A percentile compares a stretch with the other conserved stretches of the same genome.
Conservation (phyloP, 1,140 invertebrate species). For the Anagrus nilaparvatae region DNA sequence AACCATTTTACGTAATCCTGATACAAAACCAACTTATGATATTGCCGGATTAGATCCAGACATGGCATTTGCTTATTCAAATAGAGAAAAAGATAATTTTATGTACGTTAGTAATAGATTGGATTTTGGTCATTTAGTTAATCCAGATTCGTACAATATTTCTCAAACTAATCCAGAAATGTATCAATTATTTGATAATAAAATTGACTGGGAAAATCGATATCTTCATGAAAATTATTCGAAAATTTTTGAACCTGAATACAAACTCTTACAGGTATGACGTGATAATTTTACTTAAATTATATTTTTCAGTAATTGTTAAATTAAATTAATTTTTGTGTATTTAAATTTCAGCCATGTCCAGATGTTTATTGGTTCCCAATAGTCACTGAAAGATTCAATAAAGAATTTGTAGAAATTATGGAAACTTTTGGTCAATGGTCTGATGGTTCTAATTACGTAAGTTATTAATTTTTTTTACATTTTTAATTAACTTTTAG, state of each 20-base stretch:
- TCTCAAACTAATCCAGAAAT: slow-evolving; percentile 72
- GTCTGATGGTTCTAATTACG: slow-evolving; percentile 86
- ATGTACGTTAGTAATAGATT: slow-evolving; percentile 84
- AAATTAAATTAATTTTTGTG: slow-evolving; percentile 10
- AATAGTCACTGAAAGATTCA: slow-evolving; percentile 76
- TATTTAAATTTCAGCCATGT: slow-evolving; percentile 67
- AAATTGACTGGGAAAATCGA: slow-evolving; percentile 80
- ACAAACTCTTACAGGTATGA: slow-evolving; percentile 54
- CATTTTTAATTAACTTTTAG: neutral
- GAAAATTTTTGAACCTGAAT: slow-evolving; percentile 56
- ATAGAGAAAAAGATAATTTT: slow-evolving; percentile 56
- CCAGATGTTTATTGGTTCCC: slow-evolving; percentile 99
- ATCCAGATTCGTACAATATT: slow-evolving; percentile 72
- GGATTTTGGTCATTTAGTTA: slow-evolving; percentile 84
- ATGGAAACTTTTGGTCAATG: slow-evolving; percentile 89
- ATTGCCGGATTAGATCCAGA: slow-evolving; percentile 69
- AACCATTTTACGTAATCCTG: slow-evolving; percentile 48
- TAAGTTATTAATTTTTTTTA: slow-evolving; percentile 37
- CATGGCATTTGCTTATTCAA: slow-evolving; percentile 65
- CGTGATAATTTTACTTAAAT: neutral
- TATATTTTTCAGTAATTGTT: neutral
- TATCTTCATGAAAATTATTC: slow-evolving; percentile 78
- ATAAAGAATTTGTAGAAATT: slow-evolving; percentile 77
- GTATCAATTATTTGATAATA: slow-evolving; percentile 87
- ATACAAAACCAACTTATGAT: slow-evolving; percentile 47